Base-by-base conservation (phyloP, 2,888 invertebrate genomes). In the Petrolisthes cinctipes region DNA sequence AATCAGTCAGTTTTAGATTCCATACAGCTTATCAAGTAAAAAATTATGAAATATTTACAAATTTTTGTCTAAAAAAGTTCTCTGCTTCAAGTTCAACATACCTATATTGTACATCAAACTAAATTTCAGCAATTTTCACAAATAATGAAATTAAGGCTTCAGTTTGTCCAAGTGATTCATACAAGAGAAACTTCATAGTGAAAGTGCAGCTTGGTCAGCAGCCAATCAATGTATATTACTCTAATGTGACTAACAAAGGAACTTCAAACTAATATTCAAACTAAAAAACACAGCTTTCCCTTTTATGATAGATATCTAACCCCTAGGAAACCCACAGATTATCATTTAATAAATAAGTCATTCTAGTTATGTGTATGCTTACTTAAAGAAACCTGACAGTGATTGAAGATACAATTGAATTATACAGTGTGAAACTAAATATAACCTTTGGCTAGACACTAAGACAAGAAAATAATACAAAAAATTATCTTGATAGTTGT, bases 361-460 rank as follows among this genome's bases (percentile, higher is more conserved):
- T 80, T 54, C 54, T 71, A n/a, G 23, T 54, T 23, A 85, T 68
- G 51, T 73, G 57, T 57, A 81, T 11, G 14, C 54, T 20, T 23
- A 73, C 54, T 20, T 23, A 73, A 83, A 53, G 56, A 83, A 53
- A 37, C 23, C 23, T 61, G 20, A 20, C 20, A 82, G 23, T 82
- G 82, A 82, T 66, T 82, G 61, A 82, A 82, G 51, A 57, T 53
- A 17, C 56, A 17, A 6, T 5, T 9, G 37, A 78, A 78, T 23
- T 51, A 51, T 23, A 6, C 20, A 75, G 20, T 75, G 11, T 84
- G 73, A 20, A 84, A 80, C 87, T 88, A 88, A 84, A 88, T 78
- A 84, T 88, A 88, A 88, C 87, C 87, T 88, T 88, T 88, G 87
- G 87, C 87, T 88, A 88, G 87, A 88, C 83, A 88, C 87, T 88